phyloP scores from a whole-genome alignment of 92 coral and sea anemone genomes.

The Virgularia gustaviana region DNA sequence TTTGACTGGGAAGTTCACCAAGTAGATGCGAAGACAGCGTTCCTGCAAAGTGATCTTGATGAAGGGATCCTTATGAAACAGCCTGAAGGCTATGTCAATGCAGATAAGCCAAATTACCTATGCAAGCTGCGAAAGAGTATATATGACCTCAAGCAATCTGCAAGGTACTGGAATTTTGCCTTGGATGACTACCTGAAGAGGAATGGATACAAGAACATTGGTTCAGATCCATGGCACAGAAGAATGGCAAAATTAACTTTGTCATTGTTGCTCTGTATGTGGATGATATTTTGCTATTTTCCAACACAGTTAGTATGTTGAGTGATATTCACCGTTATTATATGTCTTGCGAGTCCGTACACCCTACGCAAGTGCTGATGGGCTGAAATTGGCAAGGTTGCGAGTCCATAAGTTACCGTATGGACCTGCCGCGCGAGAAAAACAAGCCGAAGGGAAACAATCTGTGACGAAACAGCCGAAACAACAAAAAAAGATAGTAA shows the following conservation, averaged over 20 bases:
- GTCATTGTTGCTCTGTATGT: constrained; percentile 11
- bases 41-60: constrained; percentile 9
- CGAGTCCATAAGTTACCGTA: too few species aligned
- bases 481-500: too few species aligned
- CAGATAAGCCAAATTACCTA: constrained; percentile 2
- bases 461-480: too few species aligned
- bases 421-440: too few species aligned
- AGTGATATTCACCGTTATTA: too few species aligned
- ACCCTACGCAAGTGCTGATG: too few species aligned
- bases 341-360: too few species aligned
- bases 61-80: constrained; percentile 24
- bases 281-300: constrained; percentile 17
- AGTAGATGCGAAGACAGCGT: constrained; percentile 29
- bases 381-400: too few species aligned
- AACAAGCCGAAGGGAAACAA: too few species aligned
- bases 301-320: constrained; percentile 13
- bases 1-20: constrained; percentile 27
- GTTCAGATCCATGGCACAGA: background rate
- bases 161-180: constrained; percentile 18
- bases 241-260: constrained; percentile 5
- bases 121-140: constrained; percentile 13
- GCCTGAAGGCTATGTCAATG: constrained; percentile 23
- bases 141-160: constrained; percentile 20
- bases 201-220: constrained; percentile 1
- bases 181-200: constrained; percentile 8